Conservation (phyloP, 2,113 vertebrate genomes). For the Brienomyrus longianalis region DNA sequence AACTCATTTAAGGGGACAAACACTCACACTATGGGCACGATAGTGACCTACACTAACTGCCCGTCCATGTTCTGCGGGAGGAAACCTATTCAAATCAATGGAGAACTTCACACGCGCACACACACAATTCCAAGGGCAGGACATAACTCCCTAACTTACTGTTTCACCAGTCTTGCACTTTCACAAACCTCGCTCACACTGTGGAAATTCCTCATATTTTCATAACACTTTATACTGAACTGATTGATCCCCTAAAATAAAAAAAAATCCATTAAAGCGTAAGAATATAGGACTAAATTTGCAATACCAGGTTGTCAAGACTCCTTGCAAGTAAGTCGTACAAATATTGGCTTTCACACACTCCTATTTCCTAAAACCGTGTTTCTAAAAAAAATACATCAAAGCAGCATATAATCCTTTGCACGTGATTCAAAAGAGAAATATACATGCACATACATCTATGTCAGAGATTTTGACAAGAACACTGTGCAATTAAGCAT, state of each 20-base stretch:
- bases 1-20: not conserved
- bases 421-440: constrained; percentile 19
- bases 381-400: constrained; percentile 26
- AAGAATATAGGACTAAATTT: not conserved
- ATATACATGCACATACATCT: constrained; percentile 21
- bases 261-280: constrained; percentile 17
- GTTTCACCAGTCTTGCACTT: not conserved
- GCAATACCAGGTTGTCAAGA: constrained; percentile 4
- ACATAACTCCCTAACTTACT: not conserved
- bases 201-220: not conserved
- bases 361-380: constrained; percentile 14
- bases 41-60: not conserved
- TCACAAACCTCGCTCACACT: not conserved
- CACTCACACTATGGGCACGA: not conserved
- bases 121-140: not conserved
- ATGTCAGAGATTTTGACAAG: constrained; percentile 19
- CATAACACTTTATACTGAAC: not conserved
- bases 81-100: not conserved
- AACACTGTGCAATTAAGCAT: constrained; percentile 26
- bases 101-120: not conserved
- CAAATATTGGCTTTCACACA: constrained; percentile 19
- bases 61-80: not conserved
- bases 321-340: not conserved
- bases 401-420: constrained; percentile 24
- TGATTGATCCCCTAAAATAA: not conserved